phyloP scores from a whole-genome alignment of 2,888 invertebrate genomes.

The Molanna angustata region DNA sequence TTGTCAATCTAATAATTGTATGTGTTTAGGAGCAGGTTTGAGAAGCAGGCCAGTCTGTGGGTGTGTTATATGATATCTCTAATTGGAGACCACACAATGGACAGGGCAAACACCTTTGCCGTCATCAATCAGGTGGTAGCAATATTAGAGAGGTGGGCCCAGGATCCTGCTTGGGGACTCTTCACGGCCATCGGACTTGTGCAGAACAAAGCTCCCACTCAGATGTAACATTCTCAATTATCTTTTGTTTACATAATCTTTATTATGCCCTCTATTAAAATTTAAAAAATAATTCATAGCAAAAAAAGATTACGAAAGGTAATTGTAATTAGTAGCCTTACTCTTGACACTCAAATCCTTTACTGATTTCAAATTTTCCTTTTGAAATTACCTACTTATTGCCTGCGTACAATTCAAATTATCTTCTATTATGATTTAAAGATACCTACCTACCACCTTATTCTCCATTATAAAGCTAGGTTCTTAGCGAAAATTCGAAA shows the following conservation, averaged over 20 bases:
- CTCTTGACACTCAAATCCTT: too few species aligned
- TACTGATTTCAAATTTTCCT: too few species aligned
- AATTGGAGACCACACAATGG: constrained; percentile 14
- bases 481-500: too few species aligned
- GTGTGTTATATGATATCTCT: constrained; percentile 22
- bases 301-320: too few species aligned
- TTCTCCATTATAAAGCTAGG: too few species aligned
- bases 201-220: constrained; percentile 24
- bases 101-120: constrained; percentile 9
- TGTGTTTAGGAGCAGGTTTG: constrained; percentile 24
- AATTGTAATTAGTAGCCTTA: too few species aligned
- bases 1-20: background rate
- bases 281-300: too few species aligned
- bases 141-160: constrained; percentile 29
- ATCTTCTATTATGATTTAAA: too few species aligned
- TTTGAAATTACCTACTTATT: too few species aligned
- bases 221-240: constrained; percentile 12
- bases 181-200: constrained; percentile 26
- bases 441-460: too few species aligned
- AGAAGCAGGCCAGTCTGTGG: constrained; percentile 25
- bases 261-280: too few species aligned
- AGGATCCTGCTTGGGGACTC: constrained; percentile 28
- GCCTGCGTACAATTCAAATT: too few species aligned
- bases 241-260: background rate
- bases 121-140: constrained; percentile 12